Evolutionary conservation across 2,113 vertebrate genomes (phyloP).

Genomic region (Thalassarche chlororhynchos): DNA sequence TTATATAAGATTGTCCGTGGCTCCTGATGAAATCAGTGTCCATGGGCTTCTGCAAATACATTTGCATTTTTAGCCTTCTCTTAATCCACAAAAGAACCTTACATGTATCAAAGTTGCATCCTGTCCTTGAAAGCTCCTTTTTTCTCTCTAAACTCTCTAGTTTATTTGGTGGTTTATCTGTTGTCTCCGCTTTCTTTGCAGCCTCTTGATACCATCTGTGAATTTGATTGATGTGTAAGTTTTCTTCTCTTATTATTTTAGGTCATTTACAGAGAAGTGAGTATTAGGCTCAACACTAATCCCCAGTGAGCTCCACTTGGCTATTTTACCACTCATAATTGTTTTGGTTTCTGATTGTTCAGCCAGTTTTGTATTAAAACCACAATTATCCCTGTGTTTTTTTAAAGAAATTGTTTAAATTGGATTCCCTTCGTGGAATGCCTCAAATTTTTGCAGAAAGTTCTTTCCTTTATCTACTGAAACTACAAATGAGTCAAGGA

Average conservation of each 20-base stretch:
- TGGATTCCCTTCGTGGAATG: not conserved
- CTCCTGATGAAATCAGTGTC: not conserved
- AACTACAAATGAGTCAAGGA: not conserved
- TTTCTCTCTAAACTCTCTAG: not conserved
- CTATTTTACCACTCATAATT: not conserved
- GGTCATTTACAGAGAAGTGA: not conserved
- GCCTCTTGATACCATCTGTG: constrained; percentile 8
- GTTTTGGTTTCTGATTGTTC: not conserved
- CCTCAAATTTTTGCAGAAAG: not conserved
- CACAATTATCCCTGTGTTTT: not conserved
- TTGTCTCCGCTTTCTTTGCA: not conserved
- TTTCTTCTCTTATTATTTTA: constrained; percentile 18
- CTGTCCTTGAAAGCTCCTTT: not conserved
- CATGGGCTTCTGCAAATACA: not conserved
- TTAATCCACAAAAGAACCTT: not conserved
- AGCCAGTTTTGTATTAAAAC: not conserved
- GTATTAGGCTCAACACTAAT: not conserved
- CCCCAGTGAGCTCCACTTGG: not conserved
- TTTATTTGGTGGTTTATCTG: not conserved
- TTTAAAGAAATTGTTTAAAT: not conserved
- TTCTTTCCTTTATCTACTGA: not conserved
- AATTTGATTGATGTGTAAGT: not conserved
- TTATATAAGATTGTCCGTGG: not conserved
- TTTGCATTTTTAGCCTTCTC: not conserved
- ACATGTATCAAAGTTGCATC: not conserved